Percentiles rank a stretch among this genome's conserved stretches.
Conservation (phyloP, 2,888 invertebrate genomes). For the Hypercompe scribonia region DNA sequence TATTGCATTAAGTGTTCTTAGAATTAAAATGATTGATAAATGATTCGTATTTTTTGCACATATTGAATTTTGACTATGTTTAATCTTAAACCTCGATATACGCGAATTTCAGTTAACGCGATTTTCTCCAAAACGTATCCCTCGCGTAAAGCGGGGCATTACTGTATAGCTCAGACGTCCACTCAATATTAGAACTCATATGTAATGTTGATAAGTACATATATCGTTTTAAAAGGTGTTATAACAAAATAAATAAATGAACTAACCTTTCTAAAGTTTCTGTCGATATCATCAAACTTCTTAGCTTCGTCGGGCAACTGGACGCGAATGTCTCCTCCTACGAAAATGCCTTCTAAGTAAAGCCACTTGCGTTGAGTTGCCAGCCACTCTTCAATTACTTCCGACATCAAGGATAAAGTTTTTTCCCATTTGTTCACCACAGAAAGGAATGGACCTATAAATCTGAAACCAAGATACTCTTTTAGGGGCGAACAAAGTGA, state of each 20-base stretch:
- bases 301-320: constrained; percentile 96
- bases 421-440: constrained; percentile 96
- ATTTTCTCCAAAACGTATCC: too few species aligned
- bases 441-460: constrained; percentile 94
- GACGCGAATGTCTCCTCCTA: constrained; percentile 94
- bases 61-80: too few species aligned
- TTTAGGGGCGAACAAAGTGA: background rate
- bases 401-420: constrained; percentile 91
- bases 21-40: too few species aligned
- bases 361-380: constrained; percentile 96
- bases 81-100: too few species aligned
- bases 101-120: too few species aligned
- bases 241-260: background rate
- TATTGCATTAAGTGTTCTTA: too few species aligned
- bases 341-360: constrained; percentile 96
- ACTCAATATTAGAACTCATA: too few species aligned
- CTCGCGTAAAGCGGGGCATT: too few species aligned
- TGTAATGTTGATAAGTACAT: too few species aligned
- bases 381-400: constrained; percentile 96
- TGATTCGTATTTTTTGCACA: too few species aligned
- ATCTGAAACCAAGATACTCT: constrained; percentile 78
- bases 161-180: too few species aligned
- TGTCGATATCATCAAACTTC: constrained; percentile 96
- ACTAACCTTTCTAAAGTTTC: constrained; percentile 89
- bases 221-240: background rate